These are phyloP conservation scores for Drosophila lowei DNA, from an alignment of 1,140 invertebrate species.

Conservation along the genomic window DNA sequence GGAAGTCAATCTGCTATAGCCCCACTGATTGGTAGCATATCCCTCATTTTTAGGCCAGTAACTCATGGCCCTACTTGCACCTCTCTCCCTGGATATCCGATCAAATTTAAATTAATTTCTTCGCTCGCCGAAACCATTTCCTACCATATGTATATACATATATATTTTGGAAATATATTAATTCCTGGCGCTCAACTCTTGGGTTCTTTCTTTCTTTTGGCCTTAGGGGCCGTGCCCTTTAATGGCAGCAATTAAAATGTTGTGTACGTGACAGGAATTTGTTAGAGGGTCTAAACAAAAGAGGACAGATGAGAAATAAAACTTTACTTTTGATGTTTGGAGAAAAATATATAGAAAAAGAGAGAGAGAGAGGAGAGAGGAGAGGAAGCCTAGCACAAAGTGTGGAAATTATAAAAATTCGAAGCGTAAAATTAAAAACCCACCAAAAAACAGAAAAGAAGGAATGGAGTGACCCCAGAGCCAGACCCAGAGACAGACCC, in stretches of 20 bases:
- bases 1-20: too few species aligned
- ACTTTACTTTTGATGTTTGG: constrained; percentile 63
- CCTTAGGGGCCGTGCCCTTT: constrained; percentile 47
- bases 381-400: constrained; percentile 36
- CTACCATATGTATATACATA: neutral
- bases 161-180: constrained; percentile 10
- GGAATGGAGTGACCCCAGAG: constrained; percentile 47
- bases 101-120: constrained; percentile 6
- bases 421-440: constrained; percentile 77
- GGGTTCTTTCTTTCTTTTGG: constrained; percentile 14
- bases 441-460: constrained; percentile 38
- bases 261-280: constrained; percentile 80
- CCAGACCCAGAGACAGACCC: constrained; percentile 12
- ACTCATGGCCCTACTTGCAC: too few species aligned
- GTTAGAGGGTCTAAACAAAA: constrained; percentile 24
- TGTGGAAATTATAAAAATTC: constrained; percentile 71
- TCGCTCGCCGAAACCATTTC: too few species aligned
- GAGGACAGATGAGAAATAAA: constrained; percentile 34
- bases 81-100: too few species aligned
- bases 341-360: constrained; percentile 22
- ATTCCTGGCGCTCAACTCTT: constrained; percentile 29
- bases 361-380: constrained; percentile 1
- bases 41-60: too few species aligned
- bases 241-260: constrained; percentile 79
- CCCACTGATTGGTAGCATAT: too few species aligned